These are phyloP conservation scores for Psylliodes chrysocephalus DNA, from an alignment of 2,888 invertebrate species.

Conservation along the genomic window DNA sequence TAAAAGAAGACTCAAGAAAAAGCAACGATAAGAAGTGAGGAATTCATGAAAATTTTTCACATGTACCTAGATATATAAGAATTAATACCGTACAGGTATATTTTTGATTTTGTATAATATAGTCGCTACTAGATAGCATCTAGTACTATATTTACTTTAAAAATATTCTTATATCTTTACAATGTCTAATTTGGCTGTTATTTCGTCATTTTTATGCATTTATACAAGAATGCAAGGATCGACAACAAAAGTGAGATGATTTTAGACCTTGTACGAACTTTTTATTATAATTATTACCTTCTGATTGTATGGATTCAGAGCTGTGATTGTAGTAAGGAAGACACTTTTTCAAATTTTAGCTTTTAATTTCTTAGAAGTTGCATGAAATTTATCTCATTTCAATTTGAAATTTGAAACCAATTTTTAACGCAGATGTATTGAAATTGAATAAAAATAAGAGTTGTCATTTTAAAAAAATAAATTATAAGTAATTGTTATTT, in stretches of 20 bases:
- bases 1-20: constrained; percentile 51
- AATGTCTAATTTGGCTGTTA: constrained; percentile 63
- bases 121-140: constrained; percentile 41
- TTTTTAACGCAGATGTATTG: too few relatives aligned
- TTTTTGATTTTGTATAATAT: constrained; percentile 41
- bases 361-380: not conserved
- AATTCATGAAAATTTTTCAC: constrained; percentile 17
- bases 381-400: not conserved
- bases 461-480: too few relatives aligned
- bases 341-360: constrained; percentile 51
- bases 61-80: constrained; percentile 13
- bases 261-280: constrained; percentile 62
- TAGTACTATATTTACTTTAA: constrained; percentile 41
- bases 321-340: constrained; percentile 62
- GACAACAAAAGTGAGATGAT: constrained; percentile 66
- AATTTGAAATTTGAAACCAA: too few relatives aligned
- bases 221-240: constrained; percentile 62
- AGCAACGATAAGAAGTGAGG: constrained; percentile 50
- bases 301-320: constrained; percentile 59
- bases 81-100: constrained; percentile 37
- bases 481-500: too few relatives aligned
- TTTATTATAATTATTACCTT: constrained; percentile 51
- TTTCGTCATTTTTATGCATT: constrained; percentile 63
- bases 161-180: constrained; percentile 53
- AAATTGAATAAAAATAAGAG: too few relatives aligned